Conservation (phyloP, 2,113 vertebrate species). For the Semnornis frantzii region DNA sequence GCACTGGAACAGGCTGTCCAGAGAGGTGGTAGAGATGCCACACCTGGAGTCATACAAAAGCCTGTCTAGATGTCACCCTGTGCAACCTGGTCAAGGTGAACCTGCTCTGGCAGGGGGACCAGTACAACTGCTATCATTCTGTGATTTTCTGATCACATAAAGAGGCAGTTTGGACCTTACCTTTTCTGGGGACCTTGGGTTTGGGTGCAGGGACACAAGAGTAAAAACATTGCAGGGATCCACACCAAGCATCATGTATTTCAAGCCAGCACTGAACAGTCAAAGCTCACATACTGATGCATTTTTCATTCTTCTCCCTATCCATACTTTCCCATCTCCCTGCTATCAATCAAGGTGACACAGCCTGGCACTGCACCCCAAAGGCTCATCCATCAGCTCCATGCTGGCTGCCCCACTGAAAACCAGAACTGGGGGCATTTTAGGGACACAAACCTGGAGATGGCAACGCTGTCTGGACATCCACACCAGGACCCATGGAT, state of each 20-base stretch:
- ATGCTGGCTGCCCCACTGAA: rapidly evolving
- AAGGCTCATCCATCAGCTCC: not conserved
- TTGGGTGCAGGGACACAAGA: not conserved
- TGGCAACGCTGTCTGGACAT: rapidly evolving
- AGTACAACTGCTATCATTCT: no score
- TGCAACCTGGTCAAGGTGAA: no score
- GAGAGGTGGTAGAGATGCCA: no score
- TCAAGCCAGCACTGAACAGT: rapidly evolving
- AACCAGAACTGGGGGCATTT: rapidly evolving
- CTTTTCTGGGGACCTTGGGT: not conserved
- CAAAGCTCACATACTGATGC: not conserved
- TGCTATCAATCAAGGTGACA: rapidly evolving
- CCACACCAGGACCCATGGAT: rapidly evolving
- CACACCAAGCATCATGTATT: rapidly evolving
- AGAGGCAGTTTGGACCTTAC: not conserved
- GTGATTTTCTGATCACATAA: not conserved
- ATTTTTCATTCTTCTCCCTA: not conserved
- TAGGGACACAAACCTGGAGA: not conserved
- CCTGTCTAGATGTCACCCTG: no score
- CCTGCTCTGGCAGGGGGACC: no score
- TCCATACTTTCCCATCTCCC: not conserved
- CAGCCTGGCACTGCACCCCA: rapidly evolving
- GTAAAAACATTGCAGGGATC: no score
- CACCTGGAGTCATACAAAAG: no score
- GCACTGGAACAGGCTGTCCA: no score